Base-by-base conservation (phyloP, 2,113 vertebrate species). In the Sorex fumeus region DNA sequence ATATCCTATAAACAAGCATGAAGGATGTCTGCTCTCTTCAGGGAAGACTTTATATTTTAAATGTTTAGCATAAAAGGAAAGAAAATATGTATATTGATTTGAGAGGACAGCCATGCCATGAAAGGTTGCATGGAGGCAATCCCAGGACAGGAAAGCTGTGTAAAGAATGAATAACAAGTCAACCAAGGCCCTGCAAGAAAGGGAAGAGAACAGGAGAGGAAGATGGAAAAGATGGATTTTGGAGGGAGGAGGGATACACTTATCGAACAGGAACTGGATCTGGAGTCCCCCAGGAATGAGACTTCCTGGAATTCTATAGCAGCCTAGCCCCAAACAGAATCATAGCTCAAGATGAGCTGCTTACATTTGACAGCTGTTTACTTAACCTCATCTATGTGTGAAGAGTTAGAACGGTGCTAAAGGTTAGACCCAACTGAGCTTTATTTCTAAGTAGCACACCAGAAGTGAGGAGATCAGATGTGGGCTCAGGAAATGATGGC, bases 51-150 rank as follows among this genome's bases (percentile, higher is more conserved):
- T 3, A 0, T 30, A 1, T 27, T 27, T 1, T 30, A 62, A 60
- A 43, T 3, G 57, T 34, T 28, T 2, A 19, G 16, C 23, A 0
- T 23, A 3, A 32, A 28, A 5, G 43, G 57, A 74, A 6, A 43
- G 43, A 47, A 74, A 6, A 72, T 34, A 4, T 0, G 16, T 25
- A 5, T 3, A 1, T 15, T 15, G 6, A 9, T 5, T 1, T 25
- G 6, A 60, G n/a, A 60, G 60, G 2, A 60, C 32, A 6, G 19
- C 47, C 1, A 3, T 2, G 0, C 45, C 0, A 0, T 0, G 8
- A 30, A 19, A 27, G 40, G 8, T 6, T 25, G 30, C 19, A 60
- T 15, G 6, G 62, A 3, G 2, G 21, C 6, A 36, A 3, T 1
- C 1, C 21, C 12, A 18, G 13, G 21, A 36, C 1, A 2, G 30